Evolutionary conservation across 2,888 invertebrate genomes (phyloP).

Genomic region (Hypsopygia costalis): DNA sequence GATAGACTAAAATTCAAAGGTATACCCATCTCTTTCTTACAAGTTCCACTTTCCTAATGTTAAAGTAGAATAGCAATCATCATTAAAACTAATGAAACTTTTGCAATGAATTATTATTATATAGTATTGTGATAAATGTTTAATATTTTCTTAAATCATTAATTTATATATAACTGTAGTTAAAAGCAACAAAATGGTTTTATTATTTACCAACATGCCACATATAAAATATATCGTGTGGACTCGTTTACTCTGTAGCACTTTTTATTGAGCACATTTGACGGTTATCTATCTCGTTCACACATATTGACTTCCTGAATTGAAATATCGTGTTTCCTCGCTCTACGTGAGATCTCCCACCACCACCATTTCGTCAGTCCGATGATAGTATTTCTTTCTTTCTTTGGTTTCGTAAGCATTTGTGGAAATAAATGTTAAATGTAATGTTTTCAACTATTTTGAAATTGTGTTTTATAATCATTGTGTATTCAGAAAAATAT

Average conservation of each 20-base stretch:
- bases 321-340: slow-evolving; percentile 29
- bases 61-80: background rate
- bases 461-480: slow-evolving; percentile 6
- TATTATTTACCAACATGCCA: too few relatives aligned
- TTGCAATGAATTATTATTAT: too few relatives aligned
- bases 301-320: slow-evolving; percentile 13
- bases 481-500: background rate
- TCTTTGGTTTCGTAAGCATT: slow-evolving; percentile 45
- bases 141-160: too few relatives aligned
- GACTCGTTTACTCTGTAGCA: slow-evolving; percentile 17
- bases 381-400: slow-evolving; percentile 40
- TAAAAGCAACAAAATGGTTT: too few relatives aligned
- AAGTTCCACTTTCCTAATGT: background rate
- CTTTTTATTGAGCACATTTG: slow-evolving; percentile 39
- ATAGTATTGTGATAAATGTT: too few relatives aligned
- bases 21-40: background rate
- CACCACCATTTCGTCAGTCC: slow-evolving; percentile 38
- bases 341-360: slow-evolving; percentile 22
- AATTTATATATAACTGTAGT: too few relatives aligned
- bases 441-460: background rate
- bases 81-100: too few relatives aligned
- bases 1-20: too few relatives aligned
- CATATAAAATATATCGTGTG: too few relatives aligned
- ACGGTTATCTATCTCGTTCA: slow-evolving; percentile 44
- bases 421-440: slow-evolving; percentile 21